Evolutionary conservation across 2,113 vertebrate genomes (phyloP).

Genomic region (Megaptera novaeangliae): DNA sequence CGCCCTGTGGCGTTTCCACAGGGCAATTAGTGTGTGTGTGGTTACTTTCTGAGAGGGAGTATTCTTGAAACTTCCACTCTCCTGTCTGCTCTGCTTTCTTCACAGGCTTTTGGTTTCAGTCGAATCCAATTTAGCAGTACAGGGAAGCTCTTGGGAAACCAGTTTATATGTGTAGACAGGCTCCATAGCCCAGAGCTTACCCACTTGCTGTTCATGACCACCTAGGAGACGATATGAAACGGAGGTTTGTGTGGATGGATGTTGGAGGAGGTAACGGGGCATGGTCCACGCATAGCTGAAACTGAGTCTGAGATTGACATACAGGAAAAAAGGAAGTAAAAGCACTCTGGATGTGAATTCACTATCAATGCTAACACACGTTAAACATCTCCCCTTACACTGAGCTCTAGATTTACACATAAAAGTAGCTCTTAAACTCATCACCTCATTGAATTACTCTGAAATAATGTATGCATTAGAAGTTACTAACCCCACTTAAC

Average conservation of each 20-base stretch:
- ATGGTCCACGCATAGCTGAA: rapidly evolving
- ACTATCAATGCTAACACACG: not conserved
- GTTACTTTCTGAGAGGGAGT: not conserved
- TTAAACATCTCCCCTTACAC: not conserved
- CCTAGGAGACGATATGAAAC: not conserved
- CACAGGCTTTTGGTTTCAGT: not conserved
- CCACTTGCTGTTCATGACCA: not conserved
- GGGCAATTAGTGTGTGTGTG: rapidly evolving
- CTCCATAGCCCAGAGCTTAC: not conserved
- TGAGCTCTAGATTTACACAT: not conserved
- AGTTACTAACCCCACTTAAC: not conserved
- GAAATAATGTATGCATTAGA: not conserved
- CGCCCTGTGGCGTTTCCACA: not conserved
- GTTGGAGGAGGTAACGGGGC: rapidly evolving
- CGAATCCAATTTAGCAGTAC: not conserved
- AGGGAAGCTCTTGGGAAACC: not conserved
- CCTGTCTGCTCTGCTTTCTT: not conserved
- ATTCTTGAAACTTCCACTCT: not conserved
- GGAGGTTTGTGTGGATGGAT: no score
- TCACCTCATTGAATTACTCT: not conserved
- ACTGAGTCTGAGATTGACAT: not conserved
- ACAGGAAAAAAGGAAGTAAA: not conserved
- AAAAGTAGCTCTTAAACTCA: not conserved
- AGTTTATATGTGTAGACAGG: rapidly evolving
- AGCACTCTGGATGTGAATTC: not conserved